Evolutionary conservation across 2,888 invertebrate genomes (phyloP).

Genomic region (Anorthoa munda): DNA sequence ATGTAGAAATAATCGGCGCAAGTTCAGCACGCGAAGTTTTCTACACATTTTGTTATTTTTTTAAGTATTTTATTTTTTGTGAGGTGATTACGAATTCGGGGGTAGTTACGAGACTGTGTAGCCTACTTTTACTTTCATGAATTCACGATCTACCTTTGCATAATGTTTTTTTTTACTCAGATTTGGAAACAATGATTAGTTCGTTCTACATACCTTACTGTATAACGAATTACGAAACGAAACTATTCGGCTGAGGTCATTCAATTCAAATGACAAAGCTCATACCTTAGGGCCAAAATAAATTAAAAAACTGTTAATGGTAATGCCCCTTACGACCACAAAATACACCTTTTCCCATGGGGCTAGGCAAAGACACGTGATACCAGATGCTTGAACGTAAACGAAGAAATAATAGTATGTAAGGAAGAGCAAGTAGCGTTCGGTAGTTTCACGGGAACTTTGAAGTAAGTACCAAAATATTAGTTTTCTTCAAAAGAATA

Average conservation of each 20-base stretch:
- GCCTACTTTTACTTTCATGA: constrained; percentile 6
- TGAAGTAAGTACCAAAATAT: too few relatives aligned
- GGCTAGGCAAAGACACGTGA: too few relatives aligned
- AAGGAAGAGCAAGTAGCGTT: too few relatives aligned
- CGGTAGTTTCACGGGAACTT: too few relatives aligned
- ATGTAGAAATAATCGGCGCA: constrained; percentile 69
- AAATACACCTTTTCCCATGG: too few relatives aligned
- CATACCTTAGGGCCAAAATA: neutral
- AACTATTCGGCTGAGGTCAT: constrained; percentile 2
- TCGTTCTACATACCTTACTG: neutral
- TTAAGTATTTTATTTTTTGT: constrained; percentile 53
- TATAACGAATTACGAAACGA: neutral
- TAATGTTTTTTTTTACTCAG: too few relatives aligned
- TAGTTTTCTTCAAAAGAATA: neutral
- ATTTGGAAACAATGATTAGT: neutral
- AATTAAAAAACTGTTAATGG: too few relatives aligned
- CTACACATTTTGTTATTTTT: constrained; percentile 35
- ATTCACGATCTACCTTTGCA: neutral
- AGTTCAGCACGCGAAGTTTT: constrained; percentile 48
- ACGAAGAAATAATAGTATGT: too few relatives aligned
- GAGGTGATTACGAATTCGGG: constrained; percentile 44
- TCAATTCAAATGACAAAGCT: neutral
- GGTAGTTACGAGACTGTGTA: constrained; percentile 3
- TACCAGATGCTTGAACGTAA: too few relatives aligned
- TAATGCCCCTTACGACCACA: too few relatives aligned